These are phyloP conservation scores for Boulengeromyrus knoepffleri DNA, from an alignment of 2,113 vertebrate species.

Conservation along the genomic window DNA sequence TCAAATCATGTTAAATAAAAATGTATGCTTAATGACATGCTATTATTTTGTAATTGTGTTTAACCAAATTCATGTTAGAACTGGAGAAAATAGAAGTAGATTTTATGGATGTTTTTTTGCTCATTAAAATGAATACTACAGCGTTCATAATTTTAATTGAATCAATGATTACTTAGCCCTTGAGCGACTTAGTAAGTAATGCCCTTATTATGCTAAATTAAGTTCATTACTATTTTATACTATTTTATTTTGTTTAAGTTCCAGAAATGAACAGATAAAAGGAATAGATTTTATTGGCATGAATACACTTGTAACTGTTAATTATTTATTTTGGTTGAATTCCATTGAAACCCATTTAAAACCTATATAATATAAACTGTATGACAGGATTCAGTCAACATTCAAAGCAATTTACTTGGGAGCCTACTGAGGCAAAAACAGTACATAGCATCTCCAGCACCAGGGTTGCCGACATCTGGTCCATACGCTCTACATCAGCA, in stretches of 20 bases:
- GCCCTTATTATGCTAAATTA: conserved; percentile 8
- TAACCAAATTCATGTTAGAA: neutral
- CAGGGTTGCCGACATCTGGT: neutral
- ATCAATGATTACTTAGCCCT: conserved; percentile 14
- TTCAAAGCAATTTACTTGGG: neutral
- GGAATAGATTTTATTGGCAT: neutral
- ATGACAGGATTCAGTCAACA: neutral
- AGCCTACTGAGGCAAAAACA: neutral
- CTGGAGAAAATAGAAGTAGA: conserved; percentile 2
- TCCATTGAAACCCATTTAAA: neutral
- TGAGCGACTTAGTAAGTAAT: neutral
- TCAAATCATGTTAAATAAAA: conserved; percentile 1
- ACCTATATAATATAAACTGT: neutral
- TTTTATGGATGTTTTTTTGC: neutral
- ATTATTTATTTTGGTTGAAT: neutral
- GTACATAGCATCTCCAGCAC: neutral
- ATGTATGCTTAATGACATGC: neutral
- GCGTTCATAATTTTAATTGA: conserved; percentile 3
- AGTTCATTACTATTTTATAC: conserved; percentile 1
- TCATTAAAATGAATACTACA: conserved; percentile 6
- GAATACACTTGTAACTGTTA: neutral
- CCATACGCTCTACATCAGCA: neutral
- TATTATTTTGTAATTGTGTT: conserved; percentile 8
- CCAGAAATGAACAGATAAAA: conserved; percentile 1
- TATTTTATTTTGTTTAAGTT: conserved; percentile 12